Base-by-base conservation (phyloP, 2,113 vertebrate genomes). In the Polyodon spathula region DNA sequence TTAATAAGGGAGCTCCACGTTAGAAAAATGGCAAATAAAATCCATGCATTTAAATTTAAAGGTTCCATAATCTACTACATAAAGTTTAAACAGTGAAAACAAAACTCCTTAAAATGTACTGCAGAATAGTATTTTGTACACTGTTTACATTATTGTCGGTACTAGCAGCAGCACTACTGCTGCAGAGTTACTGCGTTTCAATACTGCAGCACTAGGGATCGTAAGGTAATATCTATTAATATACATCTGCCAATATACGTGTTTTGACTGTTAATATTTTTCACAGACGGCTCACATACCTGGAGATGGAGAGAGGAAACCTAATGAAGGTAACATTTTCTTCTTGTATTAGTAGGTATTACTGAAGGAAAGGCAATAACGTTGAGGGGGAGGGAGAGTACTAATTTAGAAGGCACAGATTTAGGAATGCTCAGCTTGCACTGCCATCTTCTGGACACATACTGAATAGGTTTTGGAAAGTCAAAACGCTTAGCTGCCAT, bases 241-340 rank as follows among this genome's bases (percentile, higher is more conserved):
- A 54, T 38, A 46, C 12, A 9, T 60, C 50, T 53, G 50, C 55
- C 14, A 17, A 54, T 46, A 46, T 12, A 9, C 44, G 8, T 46
- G 8, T 46, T 60, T 44, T 53, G 50, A 56, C 12, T 27, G 54
- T 5, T 66, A 62, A 53, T 52, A 46, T 68, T 42, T 64, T 50
- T 60, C 66, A 58, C 80, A 89, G 86, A 86, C 78, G 73, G 86
- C 85, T 73, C 81, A 87, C 74, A 81, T 87, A 83, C 84, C 84
- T 63, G 80, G 63, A 73, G 81, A 73, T 70, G 71, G 68, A 74
- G 83, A 71, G 43, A 78, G 78, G 74, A 75, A 71, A 75, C 72
- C 77, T 68, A 76, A 83, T 81, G 82, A 83, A 60, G 84, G 86
- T 89, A 85, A 69, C 8, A 10, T 14, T 10, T 46, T 46, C 14